phyloP scores from a whole-genome alignment of 1,140 invertebrate species.

The Drosophila subpulchrella region DNA sequence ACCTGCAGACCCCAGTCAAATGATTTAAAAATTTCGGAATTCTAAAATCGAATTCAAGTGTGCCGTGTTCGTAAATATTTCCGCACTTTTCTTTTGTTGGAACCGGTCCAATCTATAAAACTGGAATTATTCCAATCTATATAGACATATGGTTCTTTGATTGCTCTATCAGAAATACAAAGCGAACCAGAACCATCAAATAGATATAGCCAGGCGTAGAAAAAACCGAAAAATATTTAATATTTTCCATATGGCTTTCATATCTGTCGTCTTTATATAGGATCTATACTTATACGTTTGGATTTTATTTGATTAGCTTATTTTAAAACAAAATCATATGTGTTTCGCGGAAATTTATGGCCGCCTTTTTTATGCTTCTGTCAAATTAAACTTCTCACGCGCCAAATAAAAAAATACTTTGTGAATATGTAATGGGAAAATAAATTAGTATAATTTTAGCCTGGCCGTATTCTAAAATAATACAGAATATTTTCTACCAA shows the following conservation, averaged over 20 bases:
- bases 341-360: conserved; percentile 62
- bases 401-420: conserved; percentile 39
- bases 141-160: conserved; percentile 34
- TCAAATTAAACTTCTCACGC: conserved; percentile 62
- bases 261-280: conserved; percentile 47
- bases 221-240: conserved; percentile 24
- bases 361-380: conserved; percentile 59
- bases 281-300: conserved; percentile 19
- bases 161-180: conserved; percentile 44
- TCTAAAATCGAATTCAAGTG: conserved; percentile 58
- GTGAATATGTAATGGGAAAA: conserved; percentile 29
- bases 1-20: conserved; percentile 6
- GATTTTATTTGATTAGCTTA: conserved; percentile 61
- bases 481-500: not conserved
- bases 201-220: conserved; percentile 32
- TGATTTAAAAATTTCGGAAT: conserved; percentile 6
- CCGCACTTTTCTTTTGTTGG: conserved; percentile 44
- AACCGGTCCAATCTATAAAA: conserved; percentile 75
- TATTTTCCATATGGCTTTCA: conserved; percentile 55
- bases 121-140: conserved; percentile 67
- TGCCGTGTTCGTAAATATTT: conserved; percentile 65
- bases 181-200: conserved; percentile 37
- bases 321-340: conserved; percentile 73
- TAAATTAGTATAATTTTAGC: conserved; percentile 36
- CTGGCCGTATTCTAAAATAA: conserved; percentile 25